phyloP scores from a whole-genome alignment of 2,113 vertebrate genomes.

The Oostethus manadensis region DNA sequence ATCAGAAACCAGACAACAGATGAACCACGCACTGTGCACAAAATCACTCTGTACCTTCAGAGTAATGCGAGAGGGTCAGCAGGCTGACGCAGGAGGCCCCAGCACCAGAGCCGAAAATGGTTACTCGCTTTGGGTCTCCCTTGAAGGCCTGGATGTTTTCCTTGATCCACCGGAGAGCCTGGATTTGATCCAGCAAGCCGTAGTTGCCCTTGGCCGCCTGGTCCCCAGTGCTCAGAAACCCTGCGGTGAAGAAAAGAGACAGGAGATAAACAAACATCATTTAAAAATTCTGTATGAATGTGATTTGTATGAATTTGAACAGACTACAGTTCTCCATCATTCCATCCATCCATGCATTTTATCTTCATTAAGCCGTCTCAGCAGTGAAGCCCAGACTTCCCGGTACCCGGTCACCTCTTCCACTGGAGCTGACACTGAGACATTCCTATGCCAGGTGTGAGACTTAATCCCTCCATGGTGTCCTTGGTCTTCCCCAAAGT shows the following conservation, averaged over 20 bases:
- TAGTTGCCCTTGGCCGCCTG: constrained; percentile 97
- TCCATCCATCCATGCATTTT: no score
- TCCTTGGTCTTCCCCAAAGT: no score
- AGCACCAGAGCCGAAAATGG: constrained; percentile 94
- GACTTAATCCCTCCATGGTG: no score
- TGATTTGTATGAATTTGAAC: constrained; percentile 1
- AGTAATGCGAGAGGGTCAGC: constrained; percentile 92
- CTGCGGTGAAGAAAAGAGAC: constrained; percentile 61
- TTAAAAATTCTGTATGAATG: not conserved
- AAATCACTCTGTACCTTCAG: constrained; percentile 79
- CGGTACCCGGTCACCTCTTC: no score
- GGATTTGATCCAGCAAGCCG: constrained; percentile 94
- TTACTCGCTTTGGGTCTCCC: constrained; percentile 92
- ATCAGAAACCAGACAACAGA: not conserved
- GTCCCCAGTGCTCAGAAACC: constrained; percentile 94
- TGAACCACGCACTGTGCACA: not conserved
- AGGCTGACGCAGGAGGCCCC: constrained; percentile 95
- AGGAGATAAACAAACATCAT: constrained; percentile 11
- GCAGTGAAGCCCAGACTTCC: no score
- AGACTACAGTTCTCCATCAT: not conserved
- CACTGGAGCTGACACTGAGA: no score
- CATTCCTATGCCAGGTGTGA: no score
- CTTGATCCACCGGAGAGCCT: constrained; percentile 93
- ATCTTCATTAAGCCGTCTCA: no score
- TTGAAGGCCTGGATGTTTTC: constrained; percentile 94